phyloP scores from a whole-genome alignment of 2,888 invertebrate genomes.

The Amblyteles armatorius region DNA sequence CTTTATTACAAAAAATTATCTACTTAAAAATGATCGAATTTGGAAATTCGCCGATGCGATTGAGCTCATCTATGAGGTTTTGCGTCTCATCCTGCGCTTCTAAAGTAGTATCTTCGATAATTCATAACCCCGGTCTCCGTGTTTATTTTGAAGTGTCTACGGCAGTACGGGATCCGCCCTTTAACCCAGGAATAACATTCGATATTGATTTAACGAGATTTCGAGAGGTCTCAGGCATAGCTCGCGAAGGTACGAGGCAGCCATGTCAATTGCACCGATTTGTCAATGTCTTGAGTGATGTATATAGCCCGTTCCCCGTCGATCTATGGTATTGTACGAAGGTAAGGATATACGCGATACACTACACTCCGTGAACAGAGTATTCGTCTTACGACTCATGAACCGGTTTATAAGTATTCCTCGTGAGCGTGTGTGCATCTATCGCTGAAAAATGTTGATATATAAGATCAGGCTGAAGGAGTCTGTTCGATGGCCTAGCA shows the following conservation, averaged over 20 bases:
- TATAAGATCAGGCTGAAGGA: not conserved
- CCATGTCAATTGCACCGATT: constrained; percentile 62
- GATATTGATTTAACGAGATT: constrained; percentile 76
- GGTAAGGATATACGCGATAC: not conserved
- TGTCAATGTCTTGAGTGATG: constrained; percentile 52
- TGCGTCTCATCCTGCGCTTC: not conserved
- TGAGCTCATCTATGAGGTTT: not conserved
- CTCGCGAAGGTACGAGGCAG: not conserved
- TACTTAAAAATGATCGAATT: not conserved
- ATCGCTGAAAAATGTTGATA: not conserved
- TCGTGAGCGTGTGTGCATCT: not conserved
- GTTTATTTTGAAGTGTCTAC: constrained; percentile 73
- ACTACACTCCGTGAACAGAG: not conserved
- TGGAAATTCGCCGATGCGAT: constrained; percentile 11
- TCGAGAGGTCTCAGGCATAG: constrained; percentile 65
- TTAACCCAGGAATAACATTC: constrained; percentile 74
- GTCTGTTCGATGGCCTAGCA: too few species aligned
- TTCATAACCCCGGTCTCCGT: constrained; percentile 61
- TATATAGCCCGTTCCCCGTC: constrained; percentile 29
- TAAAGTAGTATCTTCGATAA: constrained; percentile 46
- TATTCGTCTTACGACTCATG: not conserved
- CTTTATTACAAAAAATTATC: too few species aligned
- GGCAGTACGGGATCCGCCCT: constrained; percentile 55
- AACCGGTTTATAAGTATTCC: not conserved
- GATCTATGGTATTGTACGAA: constrained; percentile 6